Percentiles rank a stretch among this genome's conserved stretches.
phyloP scores from a whole-genome alignment of 2,888 invertebrate species.

The Trachelus troglodyta region DNA sequence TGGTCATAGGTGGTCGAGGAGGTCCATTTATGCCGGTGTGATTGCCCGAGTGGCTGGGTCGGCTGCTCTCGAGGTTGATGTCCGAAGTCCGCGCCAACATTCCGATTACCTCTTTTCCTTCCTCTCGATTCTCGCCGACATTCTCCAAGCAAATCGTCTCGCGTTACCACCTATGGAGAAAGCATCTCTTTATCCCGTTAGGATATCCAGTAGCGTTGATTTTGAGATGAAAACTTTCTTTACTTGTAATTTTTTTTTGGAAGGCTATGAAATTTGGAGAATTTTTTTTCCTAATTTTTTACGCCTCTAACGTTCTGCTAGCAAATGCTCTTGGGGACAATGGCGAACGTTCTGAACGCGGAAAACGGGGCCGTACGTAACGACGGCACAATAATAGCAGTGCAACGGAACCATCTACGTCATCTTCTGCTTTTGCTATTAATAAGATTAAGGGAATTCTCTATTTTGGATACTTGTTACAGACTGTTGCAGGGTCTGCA shows the following conservation, averaged over 20 bases:
- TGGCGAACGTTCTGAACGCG: conserved; percentile 17
- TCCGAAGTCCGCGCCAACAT: conserved; percentile 55
- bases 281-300: no score
- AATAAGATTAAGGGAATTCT: conserved; percentile 47
- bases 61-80: conserved; percentile 51
- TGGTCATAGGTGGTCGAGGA: neutral
- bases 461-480: conserved; percentile 44
- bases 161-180: neutral
- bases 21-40: conserved; percentile 31
- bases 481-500: neutral
- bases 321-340: neutral
- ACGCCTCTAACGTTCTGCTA: neutral
- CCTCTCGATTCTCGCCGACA: conserved; percentile 11
- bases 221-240: neutral
- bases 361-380: conserved; percentile 37
- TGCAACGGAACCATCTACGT: conserved; percentile 45
- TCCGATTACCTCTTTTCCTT: conserved; percentile 40
- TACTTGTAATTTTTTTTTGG: neutral
- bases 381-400: conserved; percentile 47
- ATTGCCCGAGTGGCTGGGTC: conserved; percentile 29
- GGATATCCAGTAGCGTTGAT: neutral
- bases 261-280: no score
- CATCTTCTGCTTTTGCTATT: conserved; percentile 50
- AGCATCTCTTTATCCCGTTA: conserved; percentile 25
- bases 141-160: neutral